Base-by-base conservation (phyloP, 2,888 invertebrate genomes). In the Theodoxus fluviatilis region DNA sequence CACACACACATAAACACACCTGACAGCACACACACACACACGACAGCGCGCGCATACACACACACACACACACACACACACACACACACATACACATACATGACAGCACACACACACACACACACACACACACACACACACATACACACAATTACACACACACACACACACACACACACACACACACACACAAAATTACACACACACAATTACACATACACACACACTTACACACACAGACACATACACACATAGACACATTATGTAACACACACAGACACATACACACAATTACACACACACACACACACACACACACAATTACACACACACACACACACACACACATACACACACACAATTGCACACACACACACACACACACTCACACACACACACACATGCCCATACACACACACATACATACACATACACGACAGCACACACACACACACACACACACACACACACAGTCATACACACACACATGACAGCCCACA, bases 311-410 rank as follows among this genome's bases (percentile, higher is more conserved):
- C 57, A 18, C 57, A 28, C 57, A 25, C 28, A 22, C 28, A 28
- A 15, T 7, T 33, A 57, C 12, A 22, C 57, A 61, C 15, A 12
- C 3, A 22, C 35, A 61, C 61, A 63, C 63, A 38, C 38, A 22
- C 63, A 63, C 38, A n/a, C 63, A 63, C 38, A 38, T 40, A 38
- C 63, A n/a, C n/a, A n/a, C n/a, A n/a, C n/a, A n/a, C n/a, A n/a
- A n/a, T n/a, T n/a, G n/a, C n/a, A n/a, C n/a, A 38, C 63, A 63
- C 63, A 43, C 43, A 43, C 43, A 43, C 15, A n/a, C 15, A 43
- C 9, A 18, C 15, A 43, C 15, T 43, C 43, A 43, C 9, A 22
- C 22, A 12, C 28, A 31, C 15, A 12, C n/a, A 25, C 4, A 25
- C 4, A 57, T 57, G 4, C 31, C 9, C 57, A 57, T 33, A 33